phyloP scores from a whole-genome alignment of 2,113 vertebrate genomes.

The Rana temporaria region DNA sequence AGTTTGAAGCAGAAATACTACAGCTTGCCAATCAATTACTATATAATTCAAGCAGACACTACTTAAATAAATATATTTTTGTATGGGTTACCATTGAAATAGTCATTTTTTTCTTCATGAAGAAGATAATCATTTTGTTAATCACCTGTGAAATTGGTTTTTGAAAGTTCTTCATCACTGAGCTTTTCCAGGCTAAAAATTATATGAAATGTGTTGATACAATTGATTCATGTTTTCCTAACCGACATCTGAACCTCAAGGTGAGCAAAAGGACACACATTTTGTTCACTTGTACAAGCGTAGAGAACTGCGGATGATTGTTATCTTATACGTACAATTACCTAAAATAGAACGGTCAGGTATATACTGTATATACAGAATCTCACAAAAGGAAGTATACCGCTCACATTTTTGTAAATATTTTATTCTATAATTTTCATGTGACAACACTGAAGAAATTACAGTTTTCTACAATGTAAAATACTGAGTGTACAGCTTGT shows the following conservation, averaged over 20 bases:
- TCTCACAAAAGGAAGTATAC: too few relatives aligned
- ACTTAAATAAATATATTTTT: conserved; percentile 33
- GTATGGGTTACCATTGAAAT: conserved; percentile 9
- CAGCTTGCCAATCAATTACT: conserved; percentile 24
- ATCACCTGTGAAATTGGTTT: conserved; percentile 56
- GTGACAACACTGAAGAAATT: too few relatives aligned
- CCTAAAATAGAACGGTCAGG: too few relatives aligned
- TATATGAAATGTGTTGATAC: conserved; percentile 38
- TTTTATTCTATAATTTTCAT: too few relatives aligned
- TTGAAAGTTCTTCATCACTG: conserved; percentile 50
- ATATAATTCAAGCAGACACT: conserved; percentile 45
- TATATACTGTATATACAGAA: too few relatives aligned
- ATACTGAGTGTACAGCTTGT: too few relatives aligned
- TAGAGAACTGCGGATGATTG: not conserved
- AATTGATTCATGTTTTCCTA: conserved; percentile 42
- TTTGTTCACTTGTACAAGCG: not conserved
- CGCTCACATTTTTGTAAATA: too few relatives aligned
- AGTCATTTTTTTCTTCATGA: conserved; percentile 39
- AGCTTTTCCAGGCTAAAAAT: conserved; percentile 36
- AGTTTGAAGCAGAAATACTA: not conserved
- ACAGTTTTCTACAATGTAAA: too few relatives aligned
- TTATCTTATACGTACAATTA: too few relatives aligned
- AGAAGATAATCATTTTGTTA: conserved; percentile 53
- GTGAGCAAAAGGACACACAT: conserved; percentile 11
- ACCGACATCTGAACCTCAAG: conserved; percentile 36